phyloP scores from a whole-genome alignment of 2,797 vertebrate genomes.

The Hyperoplus lanceolatus region DNA sequence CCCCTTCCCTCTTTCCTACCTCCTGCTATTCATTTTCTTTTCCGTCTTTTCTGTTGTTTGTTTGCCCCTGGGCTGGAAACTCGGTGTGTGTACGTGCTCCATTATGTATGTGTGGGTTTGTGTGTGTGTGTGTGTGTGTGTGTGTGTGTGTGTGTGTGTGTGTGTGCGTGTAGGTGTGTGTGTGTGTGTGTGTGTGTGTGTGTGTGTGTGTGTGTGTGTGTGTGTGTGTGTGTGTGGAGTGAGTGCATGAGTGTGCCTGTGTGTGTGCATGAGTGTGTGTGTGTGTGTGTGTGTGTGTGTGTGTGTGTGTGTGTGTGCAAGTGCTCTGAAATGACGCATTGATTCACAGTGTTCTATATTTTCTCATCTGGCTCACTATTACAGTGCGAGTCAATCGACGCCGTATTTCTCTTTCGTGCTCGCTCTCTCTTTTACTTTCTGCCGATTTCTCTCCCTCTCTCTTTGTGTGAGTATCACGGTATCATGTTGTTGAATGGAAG shows the following conservation, averaged over 20 bases:
- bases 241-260: conserved; percentile 27
- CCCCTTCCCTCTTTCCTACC: conserved; percentile 59
- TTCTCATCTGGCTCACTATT: conserved; percentile 82
- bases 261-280: conserved; percentile 27
- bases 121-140: conserved; percentile 36
- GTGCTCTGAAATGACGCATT: conserved; percentile 81
- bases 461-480: conserved; percentile 59
- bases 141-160: conserved; percentile 33
- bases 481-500: conserved; percentile 75
- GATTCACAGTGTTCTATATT: conserved; percentile 82
- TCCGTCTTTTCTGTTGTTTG: conserved; percentile 74
- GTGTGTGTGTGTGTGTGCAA: conserved; percentile 59
- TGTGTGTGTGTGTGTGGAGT: conserved; percentile 36
- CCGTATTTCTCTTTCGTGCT: conserved; percentile 62
- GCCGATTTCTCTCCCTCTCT: conserved; percentile 42
- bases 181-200: no score
- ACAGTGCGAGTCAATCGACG: conserved; percentile 77
- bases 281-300: background rate
- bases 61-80: conserved; percentile 77
- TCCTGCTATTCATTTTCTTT: conserved; percentile 77
- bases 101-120: conserved; percentile 31
- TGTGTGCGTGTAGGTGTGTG: conserved; percentile 56
- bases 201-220: conserved; percentile 11
- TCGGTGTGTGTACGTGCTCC: conserved; percentile 55
- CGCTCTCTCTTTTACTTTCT: conserved; percentile 45